These are phyloP conservation scores for Euzophera pinguis DNA, from an alignment of 2,888 invertebrate species.

Conservation along the genomic window DNA sequence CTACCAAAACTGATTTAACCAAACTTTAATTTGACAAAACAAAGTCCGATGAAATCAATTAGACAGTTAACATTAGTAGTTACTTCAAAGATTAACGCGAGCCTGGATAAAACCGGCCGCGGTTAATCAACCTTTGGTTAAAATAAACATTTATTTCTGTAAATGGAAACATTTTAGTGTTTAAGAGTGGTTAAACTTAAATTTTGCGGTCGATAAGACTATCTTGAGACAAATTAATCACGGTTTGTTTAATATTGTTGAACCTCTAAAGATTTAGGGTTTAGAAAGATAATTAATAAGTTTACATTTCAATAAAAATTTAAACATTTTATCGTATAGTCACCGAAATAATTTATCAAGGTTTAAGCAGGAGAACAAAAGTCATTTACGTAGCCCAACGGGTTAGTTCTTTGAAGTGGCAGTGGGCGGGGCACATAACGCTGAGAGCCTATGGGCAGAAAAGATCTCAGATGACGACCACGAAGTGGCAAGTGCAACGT, in stretches of 20 bases:
- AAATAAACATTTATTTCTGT: background rate
- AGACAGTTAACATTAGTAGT: slow-evolving; percentile 13
- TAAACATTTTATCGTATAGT: too few species aligned
- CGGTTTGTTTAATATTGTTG: background rate
- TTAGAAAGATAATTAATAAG: too few species aligned
- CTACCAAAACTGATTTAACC: slow-evolving; percentile 3
- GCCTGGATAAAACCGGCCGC: background rate
- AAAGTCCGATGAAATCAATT: slow-evolving; percentile 17
- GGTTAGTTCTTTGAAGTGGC: too few species aligned
- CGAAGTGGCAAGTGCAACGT: too few species aligned
- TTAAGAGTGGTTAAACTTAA: background rate
- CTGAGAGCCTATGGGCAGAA: too few species aligned
- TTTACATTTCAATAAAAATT: too few species aligned
- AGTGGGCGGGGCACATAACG: too few species aligned
- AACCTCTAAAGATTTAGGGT: too few species aligned
- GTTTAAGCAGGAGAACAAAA: too few species aligned
- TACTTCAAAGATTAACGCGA: slow-evolving; percentile 4
- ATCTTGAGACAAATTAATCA: background rate
- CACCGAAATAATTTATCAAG: too few species aligned
- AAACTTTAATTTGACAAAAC: slow-evolving; percentile 16
- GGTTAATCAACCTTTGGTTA: background rate
- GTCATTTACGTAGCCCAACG: too few species aligned
- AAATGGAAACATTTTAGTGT: slow-evolving; percentile 1
- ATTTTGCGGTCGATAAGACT: background rate
- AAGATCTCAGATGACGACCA: too few species aligned